Base-by-base conservation (phyloP, 2,113 vertebrate species). In the Periophthalmus modestus region DNA sequence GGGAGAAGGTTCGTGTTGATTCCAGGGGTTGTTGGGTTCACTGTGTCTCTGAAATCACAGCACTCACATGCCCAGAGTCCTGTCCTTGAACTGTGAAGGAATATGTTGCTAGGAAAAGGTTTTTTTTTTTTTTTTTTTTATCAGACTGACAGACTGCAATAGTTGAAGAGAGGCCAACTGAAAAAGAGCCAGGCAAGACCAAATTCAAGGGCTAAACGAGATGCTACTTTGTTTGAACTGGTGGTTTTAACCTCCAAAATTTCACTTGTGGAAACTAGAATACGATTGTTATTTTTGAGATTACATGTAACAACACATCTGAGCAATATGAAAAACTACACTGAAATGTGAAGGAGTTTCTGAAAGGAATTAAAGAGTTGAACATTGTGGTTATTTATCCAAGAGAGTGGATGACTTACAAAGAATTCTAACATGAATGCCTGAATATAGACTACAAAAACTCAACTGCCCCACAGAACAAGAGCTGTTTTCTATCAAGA, bases 1-100 rank as follows among this genome's bases (percentile, higher is more conserved):
- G 83, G 62, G 2, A 71, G 77, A 43, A 73, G 84, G 89, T 92
- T 92, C 84, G 77, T 66, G 76, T 84, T 84, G 87, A 88, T 91
- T 91, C 80, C 72, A 68, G 84, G 28, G 93, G 92, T 94, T 90
- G 87, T 55, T 82, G 91, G 79, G 92, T 93, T 93, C 88, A 73
- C 68, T 6, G 78, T 36, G 74, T 83, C 72, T 85, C 87, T 81
- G 76, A 84, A 85, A 85, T 86, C 83, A 78, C 84, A 85, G 86
- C 82, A 71, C 75, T 79, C 88, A 85, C 89, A 85, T 77, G 85
- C 88, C 86, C 79, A 88, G 85, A 90, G 82, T 83, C 90, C 90
- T 75, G 82, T 89, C 93, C 92, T 93, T 91, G 89, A 93, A 91
- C 87, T 86, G 89, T 86, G 84, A 80, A 82, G 88, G 88, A 91